Evolutionary conservation across 1,140 invertebrate species (phyloP), one percentile per base, ranked within the genome.

Genomic region (Neuroterus valhalla): DNA sequence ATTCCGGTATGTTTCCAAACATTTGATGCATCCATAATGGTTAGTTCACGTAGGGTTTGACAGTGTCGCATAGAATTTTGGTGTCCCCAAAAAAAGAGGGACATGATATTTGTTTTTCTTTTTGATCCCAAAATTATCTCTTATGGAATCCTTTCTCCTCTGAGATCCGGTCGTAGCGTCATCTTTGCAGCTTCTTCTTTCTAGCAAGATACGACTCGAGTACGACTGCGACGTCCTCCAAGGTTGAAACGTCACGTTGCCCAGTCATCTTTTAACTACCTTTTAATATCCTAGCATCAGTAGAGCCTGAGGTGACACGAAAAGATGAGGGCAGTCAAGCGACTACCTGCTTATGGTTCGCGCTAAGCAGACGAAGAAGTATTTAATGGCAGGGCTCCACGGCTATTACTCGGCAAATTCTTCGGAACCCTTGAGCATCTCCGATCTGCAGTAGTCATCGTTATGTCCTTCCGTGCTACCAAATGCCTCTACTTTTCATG

Each of bases 401-500:
- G 81, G 79, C 78, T 86, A 88, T 88, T 88, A 88, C 86, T 83
- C 84, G 81, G 86, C 87, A 78, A 84, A 88, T 88, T 88, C 87
- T 82, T 85, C 68, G 66, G 71, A 78, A 74, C 78, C 81, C 70
- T 80, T 77, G 71, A 69, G 76, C 78, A 82, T 78, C 78, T 79
- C 75, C 74, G 38, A 73, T 48, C 75, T 62, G 78, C 78, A 80
- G 84, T 81, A 84, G 84, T 85, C 85, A 87, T 84, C 81, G 74
- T 76, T 75, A 77, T 81, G 79, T 79, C 81, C 85, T 85, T 84
- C 83, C 75, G 81, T 85, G 73, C 80, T 69, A 74, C 81, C 78
- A 82, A 76, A 26, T 76, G 66, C 68, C 50, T 55, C 42, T 17
- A 31, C 15, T 48, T 38, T 31, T 50, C 15, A 17, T 38, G 6